These are phyloP conservation scores for Periophthalmus modestus DNA, from an alignment of 2,113 vertebrate genomes.

Conservation along the genomic window DNA sequence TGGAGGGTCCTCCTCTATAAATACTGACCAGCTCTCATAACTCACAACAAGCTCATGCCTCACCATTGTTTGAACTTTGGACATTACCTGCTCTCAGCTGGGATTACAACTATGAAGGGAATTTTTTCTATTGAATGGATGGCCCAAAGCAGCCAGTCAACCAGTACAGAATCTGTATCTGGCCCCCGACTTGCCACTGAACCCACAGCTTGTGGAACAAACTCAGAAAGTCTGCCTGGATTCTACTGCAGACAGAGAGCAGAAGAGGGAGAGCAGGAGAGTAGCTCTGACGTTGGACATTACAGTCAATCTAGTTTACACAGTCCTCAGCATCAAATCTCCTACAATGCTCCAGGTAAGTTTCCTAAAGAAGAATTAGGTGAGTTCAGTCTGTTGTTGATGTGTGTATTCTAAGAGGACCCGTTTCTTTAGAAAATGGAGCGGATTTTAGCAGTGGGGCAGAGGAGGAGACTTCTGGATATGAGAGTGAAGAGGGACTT, in stretches of 20 bases:
- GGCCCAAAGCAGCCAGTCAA: slow-evolving; percentile 75
- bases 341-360: slow-evolving; percentile 36
- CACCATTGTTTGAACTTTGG: background rate
- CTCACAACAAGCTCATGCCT: background rate
- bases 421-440: slow-evolving; percentile 49
- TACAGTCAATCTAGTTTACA: background rate
- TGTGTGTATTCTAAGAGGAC: background rate
- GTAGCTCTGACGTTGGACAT: background rate
- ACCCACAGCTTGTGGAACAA: slow-evolving; percentile 61
- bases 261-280: slow-evolving; percentile 9
- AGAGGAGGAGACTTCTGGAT: slow-evolving; percentile 79
- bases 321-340: slow-evolving; percentile 12
- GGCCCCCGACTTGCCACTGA: background rate
- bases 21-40: slow-evolving; percentile 36
- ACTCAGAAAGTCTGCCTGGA: slow-evolving; percentile 74
- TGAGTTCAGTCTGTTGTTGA: background rate
- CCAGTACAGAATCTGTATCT: background rate
- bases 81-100: background rate
- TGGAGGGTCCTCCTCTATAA: slow-evolving; percentile 67
- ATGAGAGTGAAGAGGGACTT: slow-evolving; percentile 74
- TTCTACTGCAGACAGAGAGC: slow-evolving; percentile 65
- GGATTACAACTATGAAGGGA: slow-evolving; percentile 63
- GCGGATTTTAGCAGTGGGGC: slow-evolving; percentile 63
- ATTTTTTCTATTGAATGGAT: slow-evolving; percentile 81
- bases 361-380: background rate